Conservation (phyloP, 2,113 vertebrate genomes). For the Caranx melampygus region DNA sequence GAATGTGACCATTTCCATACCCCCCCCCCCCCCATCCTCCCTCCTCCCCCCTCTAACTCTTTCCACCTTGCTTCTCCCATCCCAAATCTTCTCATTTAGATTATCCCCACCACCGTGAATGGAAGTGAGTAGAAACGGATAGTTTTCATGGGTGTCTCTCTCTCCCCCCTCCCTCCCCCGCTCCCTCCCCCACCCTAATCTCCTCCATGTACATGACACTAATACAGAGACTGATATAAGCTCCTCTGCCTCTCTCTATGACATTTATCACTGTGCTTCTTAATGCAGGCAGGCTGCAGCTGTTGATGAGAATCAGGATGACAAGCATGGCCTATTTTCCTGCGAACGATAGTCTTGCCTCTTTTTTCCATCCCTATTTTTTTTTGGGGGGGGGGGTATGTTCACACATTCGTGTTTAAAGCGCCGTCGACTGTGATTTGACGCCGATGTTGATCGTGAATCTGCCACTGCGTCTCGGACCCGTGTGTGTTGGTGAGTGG, state of each 20-base stretch:
- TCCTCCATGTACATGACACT: conserved; percentile 77
- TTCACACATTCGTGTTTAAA: conserved; percentile 42
- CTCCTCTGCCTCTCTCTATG: conserved; percentile 68
- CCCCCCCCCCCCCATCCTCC: no score
- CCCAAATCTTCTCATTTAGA: conserved; percentile 69
- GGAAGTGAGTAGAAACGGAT: conserved; percentile 49
- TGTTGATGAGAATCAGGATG: conserved; percentile 70
- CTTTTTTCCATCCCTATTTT: not conserved
- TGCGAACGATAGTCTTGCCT: conserved; percentile 49
- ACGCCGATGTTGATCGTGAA: conserved; percentile 42
- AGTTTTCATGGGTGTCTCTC: conserved; percentile 38
- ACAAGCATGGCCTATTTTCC: conserved; percentile 74
- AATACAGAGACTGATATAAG: conserved; percentile 77
- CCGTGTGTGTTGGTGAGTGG: conserved; percentile 40
- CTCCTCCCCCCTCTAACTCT: conserved; percentile 22
- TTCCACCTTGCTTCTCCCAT: conserved; percentile 50
- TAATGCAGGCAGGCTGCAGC: conserved; percentile 67
- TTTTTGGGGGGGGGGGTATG: conserved; percentile 16
- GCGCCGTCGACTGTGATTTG: conserved; percentile 24
- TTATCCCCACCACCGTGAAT: conserved; percentile 55
- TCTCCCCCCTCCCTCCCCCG: not conserved
- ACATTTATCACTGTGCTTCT: conserved; percentile 74
- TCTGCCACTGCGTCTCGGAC: conserved; percentile 38
- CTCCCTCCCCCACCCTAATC: conserved; percentile 60
- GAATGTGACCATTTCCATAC: no score